Evolutionary conservation across 2,113 vertebrate genomes (phyloP).

Genomic region (Eublepharis macularius): DNA sequence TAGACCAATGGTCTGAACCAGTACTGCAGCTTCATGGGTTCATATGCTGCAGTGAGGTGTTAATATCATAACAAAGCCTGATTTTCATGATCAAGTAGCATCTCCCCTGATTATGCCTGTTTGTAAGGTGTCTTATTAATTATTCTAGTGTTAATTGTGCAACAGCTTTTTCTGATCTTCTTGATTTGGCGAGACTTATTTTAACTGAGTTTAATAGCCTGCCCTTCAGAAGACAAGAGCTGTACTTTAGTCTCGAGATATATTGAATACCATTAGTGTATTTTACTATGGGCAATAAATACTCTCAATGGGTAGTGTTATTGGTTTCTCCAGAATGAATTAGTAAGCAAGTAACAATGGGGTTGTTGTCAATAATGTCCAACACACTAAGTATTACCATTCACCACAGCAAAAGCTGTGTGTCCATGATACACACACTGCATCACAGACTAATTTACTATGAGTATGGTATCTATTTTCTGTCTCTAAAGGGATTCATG

Average conservation of each 20-base stretch:
- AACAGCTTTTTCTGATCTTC: not conserved
- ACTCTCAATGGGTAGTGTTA: not conserved
- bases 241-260: constrained; percentile 10
- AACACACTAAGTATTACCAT: not conserved
- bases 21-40: too few relatives aligned
- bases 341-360: constrained; percentile 19
- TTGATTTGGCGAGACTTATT: not conserved
- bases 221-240: constrained; percentile 6
- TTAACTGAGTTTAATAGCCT: constrained; percentile 21
- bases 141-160: constrained; percentile 1
- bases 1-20: too few relatives aligned
- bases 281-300: constrained; percentile 6
- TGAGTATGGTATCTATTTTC: constrained; percentile 1
- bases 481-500: not conserved
- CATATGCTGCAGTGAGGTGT: too few relatives aligned
- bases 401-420: not conserved
- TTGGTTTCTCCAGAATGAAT: constrained; percentile 32
- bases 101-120: not conserved
- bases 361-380: not conserved
- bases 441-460: not conserved
- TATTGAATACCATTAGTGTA: constrained; percentile 24
- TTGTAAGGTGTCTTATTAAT: not conserved
- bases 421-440: not conserved
- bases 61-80: too few relatives aligned
- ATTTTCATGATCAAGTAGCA: too few relatives aligned